Percentiles rank a stretch among this genome's conserved stretches.
Evolutionary conservation across 2,888 invertebrate genomes (phyloP).

Genomic region (Epinotia brunnichana): DNA sequence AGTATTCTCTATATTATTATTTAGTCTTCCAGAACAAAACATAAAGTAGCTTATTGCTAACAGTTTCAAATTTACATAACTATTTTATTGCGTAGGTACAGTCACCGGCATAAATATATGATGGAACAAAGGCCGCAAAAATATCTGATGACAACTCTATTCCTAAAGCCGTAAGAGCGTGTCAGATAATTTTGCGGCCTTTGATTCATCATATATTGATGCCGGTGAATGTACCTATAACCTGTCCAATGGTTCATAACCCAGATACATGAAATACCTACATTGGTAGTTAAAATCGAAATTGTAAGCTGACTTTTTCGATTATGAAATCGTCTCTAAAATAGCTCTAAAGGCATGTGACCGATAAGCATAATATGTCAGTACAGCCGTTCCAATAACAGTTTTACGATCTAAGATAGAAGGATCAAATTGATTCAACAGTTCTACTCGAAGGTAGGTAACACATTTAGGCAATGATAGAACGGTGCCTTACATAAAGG

Average conservation of each 20-base stretch:
- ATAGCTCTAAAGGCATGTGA: neutral
- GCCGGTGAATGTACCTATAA: too few relatives aligned
- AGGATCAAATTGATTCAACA: neutral
- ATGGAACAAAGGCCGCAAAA: too few relatives aligned
- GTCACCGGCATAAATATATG: too few relatives aligned
- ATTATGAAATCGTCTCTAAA: neutral
- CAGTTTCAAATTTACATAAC: conserved; percentile 1
- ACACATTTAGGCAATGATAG: neutral
- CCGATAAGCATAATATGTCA: neutral
- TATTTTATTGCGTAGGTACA: neutral
- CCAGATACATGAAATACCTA: neutral
- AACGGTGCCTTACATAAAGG: neutral
- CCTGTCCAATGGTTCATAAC: neutral
- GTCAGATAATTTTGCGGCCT: too few relatives aligned
- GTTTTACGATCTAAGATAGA: neutral
- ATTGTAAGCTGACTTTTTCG: too few relatives aligned
- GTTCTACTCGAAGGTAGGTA: too few relatives aligned
- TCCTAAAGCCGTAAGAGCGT: too few relatives aligned
- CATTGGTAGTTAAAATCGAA: too few relatives aligned
- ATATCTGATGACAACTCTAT: too few relatives aligned
- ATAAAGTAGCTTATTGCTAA: conserved; percentile 20
- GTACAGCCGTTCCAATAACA: neutral
- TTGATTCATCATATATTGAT: too few relatives aligned
- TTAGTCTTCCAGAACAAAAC: conserved; percentile 71
- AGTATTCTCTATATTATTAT: conserved; percentile 67